Evolutionary conservation across 2,888 invertebrate species (phyloP), one percentile per base, ranked within the genome.

Genomic region (Hirtodrosophila alboralis): DNA sequence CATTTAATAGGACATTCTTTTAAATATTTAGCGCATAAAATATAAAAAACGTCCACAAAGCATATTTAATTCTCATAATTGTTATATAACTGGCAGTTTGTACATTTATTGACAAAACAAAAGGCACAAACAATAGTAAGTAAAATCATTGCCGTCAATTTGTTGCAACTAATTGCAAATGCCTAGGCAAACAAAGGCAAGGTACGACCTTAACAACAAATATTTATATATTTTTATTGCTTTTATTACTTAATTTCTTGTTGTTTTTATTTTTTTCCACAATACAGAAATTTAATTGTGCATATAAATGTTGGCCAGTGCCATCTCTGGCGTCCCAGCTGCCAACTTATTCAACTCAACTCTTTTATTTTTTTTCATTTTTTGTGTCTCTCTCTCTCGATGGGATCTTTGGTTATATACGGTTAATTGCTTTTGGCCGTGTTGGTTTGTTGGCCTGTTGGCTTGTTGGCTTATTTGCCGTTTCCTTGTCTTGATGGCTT

Each of bases 401-500:
- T 28, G 53, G 26, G 34, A 57, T 71, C 58, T 68, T 53, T 47
- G 57, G 57, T 47, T 68, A 43, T 73, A 56, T 58, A 76, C 64
- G 63, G 70, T 72, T 79, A 79, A 85, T 79, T 85, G 84, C 86
- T 84, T 85, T 76, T 53, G 66, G 61, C 60, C 69, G 73, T 61
- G 60, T 52, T 18, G 59, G 21, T 52, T 44, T n/a, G 44, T 48
- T 48, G 34, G 30, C 44, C 28, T 6, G 28, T 53, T 47, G 40
- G 14, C 26, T 59, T 26, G 45, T 54, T 69, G 40, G 45, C 26
- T 43, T 52, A 8, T 23, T 34, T 2, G 13, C 8, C 9, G 41
- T 52, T 75, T 75, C 67, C 73, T 61, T 43, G 63, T 75, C 40
- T 60, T 37, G 43, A 23, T 54, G 48, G 53, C 30, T 53, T 69